Evolutionary conservation across 2,113 vertebrate species (phyloP).

Genomic region (Trichechus manatus): DNA sequence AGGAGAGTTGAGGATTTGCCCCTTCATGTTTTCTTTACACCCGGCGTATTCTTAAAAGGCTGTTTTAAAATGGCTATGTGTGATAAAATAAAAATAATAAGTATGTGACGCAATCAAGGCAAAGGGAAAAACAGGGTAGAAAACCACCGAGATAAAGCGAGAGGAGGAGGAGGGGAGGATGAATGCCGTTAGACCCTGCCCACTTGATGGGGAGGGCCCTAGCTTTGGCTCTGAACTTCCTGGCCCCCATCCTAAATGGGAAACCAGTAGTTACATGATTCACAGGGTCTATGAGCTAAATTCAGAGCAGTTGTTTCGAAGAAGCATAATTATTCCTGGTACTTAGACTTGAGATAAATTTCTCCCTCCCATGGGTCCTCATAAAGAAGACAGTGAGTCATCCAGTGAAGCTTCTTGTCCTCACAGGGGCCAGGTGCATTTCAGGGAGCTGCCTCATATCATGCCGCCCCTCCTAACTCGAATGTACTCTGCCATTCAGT

Average conservation of each 20-base stretch:
- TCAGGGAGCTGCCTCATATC: neutral
- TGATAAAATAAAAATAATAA: neutral
- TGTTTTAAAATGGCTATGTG: neutral
- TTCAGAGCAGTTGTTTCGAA: neutral
- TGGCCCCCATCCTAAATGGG: neutral
- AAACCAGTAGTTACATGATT: neutral
- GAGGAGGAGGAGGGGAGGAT: too few species aligned
- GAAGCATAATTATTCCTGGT: neutral
- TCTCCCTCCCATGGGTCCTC: conserved; percentile 23
- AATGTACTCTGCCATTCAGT: neutral
- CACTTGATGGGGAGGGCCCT: neutral
- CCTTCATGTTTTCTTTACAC: neutral
- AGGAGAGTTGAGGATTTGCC: neutral
- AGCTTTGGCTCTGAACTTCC: neutral
- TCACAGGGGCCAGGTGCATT: accelerated
- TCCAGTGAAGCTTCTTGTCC: neutral
- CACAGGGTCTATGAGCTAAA: neutral
- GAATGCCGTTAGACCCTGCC: accelerated
- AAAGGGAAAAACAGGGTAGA: neutral
- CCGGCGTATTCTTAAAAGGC: neutral
- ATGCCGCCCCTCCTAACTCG: neutral
- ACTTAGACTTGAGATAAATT: conserved; percentile 23
- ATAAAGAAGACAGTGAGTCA: conserved; percentile 58
- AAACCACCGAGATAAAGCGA: neutral
- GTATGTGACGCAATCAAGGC: neutral